Evolutionary conservation across 2,888 invertebrate species (phyloP).

Genomic region (Sialis fuliginosa): DNA sequence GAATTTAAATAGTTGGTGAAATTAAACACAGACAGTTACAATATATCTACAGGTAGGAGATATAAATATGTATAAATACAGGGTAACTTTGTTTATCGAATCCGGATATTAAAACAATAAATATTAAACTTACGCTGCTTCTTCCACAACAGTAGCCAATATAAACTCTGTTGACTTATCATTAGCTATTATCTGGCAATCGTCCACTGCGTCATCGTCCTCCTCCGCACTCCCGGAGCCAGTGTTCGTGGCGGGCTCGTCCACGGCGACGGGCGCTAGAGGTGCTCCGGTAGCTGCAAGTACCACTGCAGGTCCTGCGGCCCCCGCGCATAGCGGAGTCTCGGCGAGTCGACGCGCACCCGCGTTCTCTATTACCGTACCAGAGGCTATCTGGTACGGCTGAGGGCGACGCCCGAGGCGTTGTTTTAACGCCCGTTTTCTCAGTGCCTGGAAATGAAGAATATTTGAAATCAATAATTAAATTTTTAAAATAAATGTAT

Average conservation of each 20-base stretch:
- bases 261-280: constrained; percentile 34
- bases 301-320: constrained; percentile 12
- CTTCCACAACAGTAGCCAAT: constrained; percentile 73
- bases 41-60: too few species aligned
- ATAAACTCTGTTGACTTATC: constrained; percentile 84
- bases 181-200: constrained; percentile 73
- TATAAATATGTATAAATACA: too few species aligned
- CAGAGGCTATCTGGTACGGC: constrained; percentile 50
- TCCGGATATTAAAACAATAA: not conserved
- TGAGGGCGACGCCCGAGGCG: constrained; percentile 65
- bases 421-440: constrained; percentile 67
- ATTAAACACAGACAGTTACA: too few species aligned
- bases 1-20: too few species aligned
- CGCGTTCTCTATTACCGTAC: constrained; percentile 79
- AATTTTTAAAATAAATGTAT: too few species aligned
- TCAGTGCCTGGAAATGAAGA: constrained; percentile 47
- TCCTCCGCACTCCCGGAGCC: constrained; percentile 82
- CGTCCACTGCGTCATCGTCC: constrained; percentile 46
- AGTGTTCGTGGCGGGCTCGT: constrained; percentile 75
- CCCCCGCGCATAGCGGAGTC: constrained; percentile 43
- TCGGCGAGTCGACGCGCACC: constrained; percentile 66
- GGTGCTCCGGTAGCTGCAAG: constrained; percentile 12
- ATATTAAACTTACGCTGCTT: constrained; percentile 51
- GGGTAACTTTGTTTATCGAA: too few species aligned
- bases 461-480: too few species aligned